These are phyloP conservation scores for Emberiza fucata DNA, from an alignment of 2,113 vertebrate genomes.

Conservation along the genomic window DNA sequence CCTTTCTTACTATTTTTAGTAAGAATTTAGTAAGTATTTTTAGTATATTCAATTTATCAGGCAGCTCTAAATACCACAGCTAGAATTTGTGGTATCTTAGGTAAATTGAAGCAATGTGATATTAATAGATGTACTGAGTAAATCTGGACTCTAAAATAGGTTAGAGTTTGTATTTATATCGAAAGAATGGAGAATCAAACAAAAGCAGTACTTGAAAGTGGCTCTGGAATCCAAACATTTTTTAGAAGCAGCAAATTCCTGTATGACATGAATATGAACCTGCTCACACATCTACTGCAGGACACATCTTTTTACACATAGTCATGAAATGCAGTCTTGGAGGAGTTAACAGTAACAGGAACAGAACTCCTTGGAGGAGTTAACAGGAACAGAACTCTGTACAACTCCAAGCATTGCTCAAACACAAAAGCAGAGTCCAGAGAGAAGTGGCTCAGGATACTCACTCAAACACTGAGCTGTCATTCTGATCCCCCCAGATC, in stretches of 20 bases:
- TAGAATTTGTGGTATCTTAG: neutral
- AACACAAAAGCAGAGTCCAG: neutral
- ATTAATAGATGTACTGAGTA: neutral
- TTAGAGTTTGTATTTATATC: neutral
- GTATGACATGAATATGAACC: neutral
- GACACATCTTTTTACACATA: neutral
- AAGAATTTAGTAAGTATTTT: too few species aligned
- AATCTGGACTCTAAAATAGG: neutral
- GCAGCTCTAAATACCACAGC: neutral
- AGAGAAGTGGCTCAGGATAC: neutral
- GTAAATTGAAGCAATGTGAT: neutral
- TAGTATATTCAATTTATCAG: neutral
- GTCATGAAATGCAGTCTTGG: neutral
- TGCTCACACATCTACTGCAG: neutral
- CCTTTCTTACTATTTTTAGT: neutral
- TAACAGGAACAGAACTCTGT: neutral
- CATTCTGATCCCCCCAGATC: slow-evolving; percentile 99
- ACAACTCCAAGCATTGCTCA: neutral
- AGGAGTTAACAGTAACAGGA: neutral
- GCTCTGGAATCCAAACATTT: neutral
- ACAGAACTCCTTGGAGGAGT: too few species aligned
- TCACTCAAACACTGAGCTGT: slow-evolving; percentile 99
- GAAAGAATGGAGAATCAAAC: neutral
- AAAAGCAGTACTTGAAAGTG: neutral
- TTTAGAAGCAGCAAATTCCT: neutral